A percentile compares a stretch with the other conserved stretches of the same genome.
Evolutionary conservation across 2,113 vertebrate species (phyloP).

Genomic region (Osmerus eperlanus): DNA sequence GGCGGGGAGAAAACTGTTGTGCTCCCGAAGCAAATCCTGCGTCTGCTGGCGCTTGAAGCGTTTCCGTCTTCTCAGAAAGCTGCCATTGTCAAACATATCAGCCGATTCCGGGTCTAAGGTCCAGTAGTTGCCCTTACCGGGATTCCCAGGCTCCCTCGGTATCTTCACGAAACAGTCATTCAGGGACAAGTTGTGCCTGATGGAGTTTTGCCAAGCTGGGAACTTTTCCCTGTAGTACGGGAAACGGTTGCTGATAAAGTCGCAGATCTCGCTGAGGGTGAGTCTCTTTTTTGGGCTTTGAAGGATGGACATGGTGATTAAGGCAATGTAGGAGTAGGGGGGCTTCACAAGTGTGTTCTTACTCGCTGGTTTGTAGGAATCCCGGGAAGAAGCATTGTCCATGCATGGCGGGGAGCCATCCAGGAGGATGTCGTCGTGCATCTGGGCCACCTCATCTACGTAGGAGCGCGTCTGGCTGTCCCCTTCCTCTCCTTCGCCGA

Average conservation of each 20-base stretch:
- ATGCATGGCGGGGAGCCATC: constrained; percentile 65
- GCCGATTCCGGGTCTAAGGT: constrained; percentile 88
- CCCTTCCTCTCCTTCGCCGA: constrained; percentile 85
- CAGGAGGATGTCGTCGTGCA: constrained; percentile 74
- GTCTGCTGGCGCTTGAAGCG: constrained; percentile 90
- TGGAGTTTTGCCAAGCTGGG: constrained; percentile 86
- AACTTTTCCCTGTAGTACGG: constrained; percentile 85
- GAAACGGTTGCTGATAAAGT: constrained; percentile 84
- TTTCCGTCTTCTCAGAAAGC: constrained; percentile 85
- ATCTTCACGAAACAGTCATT: constrained; percentile 87
- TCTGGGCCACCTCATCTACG: constrained; percentile 79
- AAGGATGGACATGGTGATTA: constrained; percentile 93
- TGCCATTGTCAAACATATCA: constrained; percentile 92
- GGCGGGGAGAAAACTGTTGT: constrained; percentile 70
- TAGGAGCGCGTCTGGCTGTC: constrained; percentile 71
- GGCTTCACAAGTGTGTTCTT: constrained; percentile 89
- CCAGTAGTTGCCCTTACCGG: constrained; percentile 91
- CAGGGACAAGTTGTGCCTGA: constrained; percentile 81
- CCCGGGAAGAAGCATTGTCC: constrained; percentile 66
- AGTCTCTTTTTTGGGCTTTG: constrained; percentile 91
- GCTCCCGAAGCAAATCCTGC: constrained; percentile 78
- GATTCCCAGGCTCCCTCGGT: constrained; percentile 86
- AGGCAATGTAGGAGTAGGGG: constrained; percentile 92
- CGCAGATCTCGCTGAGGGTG: constrained; percentile 87
- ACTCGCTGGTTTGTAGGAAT: constrained; percentile 70